Evolutionary conservation across 2,113 vertebrate genomes (phyloP), one percentile per base, ranked within the genome.

Genomic region (Brachyhypopomus occidentalis): DNA sequence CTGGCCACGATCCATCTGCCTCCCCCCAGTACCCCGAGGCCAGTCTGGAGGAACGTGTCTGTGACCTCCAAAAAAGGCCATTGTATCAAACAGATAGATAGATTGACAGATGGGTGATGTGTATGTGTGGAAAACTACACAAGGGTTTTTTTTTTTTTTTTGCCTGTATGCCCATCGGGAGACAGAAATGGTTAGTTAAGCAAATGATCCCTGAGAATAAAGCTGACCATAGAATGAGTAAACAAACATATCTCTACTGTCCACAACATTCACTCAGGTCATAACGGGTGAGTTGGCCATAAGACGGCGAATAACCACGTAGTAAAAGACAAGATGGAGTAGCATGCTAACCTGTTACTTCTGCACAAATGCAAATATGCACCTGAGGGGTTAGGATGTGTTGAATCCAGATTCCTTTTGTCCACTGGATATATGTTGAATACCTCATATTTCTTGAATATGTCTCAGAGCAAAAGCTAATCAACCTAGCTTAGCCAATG

Each of bases 201-300:
- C 79, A 88, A 88, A 91, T 88, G 90, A 88, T 87, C 30, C 3
- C 30, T 30, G 30, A 30, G 30, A 30, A 30, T 30, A 30, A 52
- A 14, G 9, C 8, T 52, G 9, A 88, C 90, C 85, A 87, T 58
- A 78, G 90, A 90, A 90, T 79, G 91, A 90, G 89, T 90, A 92
- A 92, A 91, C 91, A 92, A 89, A 85, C 77, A 81, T 84, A 85
- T 89, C 87, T 91, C 83, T 86, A 90, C 86, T 86, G 83, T 85
- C 88, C 87, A 89, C 91, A 89, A 88, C 81, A 88, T 87, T 79
- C 73, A 75, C 36, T 70, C 36, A 58, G 20, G 12, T 82, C 7
- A 45, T 22, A 34, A 56, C 17, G 1, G 11, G 34, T 70, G 23
- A 38, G 79, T 77, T 70, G 16, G 56, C 38, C 55, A 48, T 4